phyloP scores from a whole-genome alignment of 2,797 vertebrate species.

The Xiphophorus birchmanni region DNA sequence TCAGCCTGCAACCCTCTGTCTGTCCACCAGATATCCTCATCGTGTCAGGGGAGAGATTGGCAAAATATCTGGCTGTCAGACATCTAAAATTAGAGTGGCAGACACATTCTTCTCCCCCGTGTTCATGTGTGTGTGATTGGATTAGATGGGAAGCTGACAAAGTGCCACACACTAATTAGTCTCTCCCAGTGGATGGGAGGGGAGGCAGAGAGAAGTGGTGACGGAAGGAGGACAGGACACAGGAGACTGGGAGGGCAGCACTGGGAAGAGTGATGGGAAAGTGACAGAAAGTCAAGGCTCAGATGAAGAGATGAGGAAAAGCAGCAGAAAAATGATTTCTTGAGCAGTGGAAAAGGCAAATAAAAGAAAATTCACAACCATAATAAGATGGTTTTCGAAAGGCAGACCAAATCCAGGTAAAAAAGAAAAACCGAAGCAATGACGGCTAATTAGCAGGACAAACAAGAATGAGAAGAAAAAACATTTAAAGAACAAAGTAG shows the following conservation, averaged over 20 bases:
- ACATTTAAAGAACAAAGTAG: not conserved
- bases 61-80: slow-evolving; percentile 63
- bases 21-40: slow-evolving; percentile 45
- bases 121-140: slow-evolving; percentile 56
- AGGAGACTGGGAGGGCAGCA: slow-evolving; percentile 48
- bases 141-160: slow-evolving; percentile 65
- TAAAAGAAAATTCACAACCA: not conserved
- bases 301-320: slow-evolving; percentile 11
- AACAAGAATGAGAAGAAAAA: not conserved
- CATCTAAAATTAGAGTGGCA: slow-evolving; percentile 67
- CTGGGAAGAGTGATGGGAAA: slow-evolving; percentile 46
- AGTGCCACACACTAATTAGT: slow-evolving; percentile 74
- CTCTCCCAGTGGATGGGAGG: slow-evolving; percentile 56
- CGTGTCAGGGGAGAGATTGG: slow-evolving; percentile 37
- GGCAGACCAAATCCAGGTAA: not conserved
- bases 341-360: not conserved
- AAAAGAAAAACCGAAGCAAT: not conserved
- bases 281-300: slow-evolving; percentile 40
- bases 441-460: not conserved
- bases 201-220: slow-evolving; percentile 45
- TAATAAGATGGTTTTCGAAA: not conserved
- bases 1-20: slow-evolving; percentile 32
- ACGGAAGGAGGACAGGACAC: slow-evolving; percentile 71
- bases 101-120: slow-evolving; percentile 57
- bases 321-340: not conserved